phyloP scores from a whole-genome alignment of 2,113 vertebrate species.

The Erythrolamprus reginae region DNA sequence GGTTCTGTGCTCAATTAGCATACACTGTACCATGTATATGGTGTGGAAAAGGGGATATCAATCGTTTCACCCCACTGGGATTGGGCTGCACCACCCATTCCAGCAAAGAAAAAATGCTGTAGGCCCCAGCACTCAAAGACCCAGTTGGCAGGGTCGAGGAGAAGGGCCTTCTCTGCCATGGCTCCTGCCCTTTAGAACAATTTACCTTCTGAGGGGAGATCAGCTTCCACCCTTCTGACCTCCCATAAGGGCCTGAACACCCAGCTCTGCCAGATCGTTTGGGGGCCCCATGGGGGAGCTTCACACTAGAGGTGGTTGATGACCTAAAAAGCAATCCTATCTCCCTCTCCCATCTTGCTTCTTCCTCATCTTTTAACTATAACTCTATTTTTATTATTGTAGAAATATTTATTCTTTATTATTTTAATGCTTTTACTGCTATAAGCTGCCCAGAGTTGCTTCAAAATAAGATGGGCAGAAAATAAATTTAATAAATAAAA shows the following conservation, averaged over 20 bases:
- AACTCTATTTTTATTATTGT: neutral
- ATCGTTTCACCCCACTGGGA: neutral
- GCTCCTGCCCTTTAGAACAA: neutral
- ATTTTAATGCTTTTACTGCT: neutral
- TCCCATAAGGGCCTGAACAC: neutral
- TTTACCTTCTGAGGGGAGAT: neutral
- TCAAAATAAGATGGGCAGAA: neutral
- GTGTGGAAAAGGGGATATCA: neutral
- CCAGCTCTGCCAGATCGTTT: neutral
- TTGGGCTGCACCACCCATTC: neutral
- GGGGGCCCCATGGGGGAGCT: neutral
- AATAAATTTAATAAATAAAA: neutral
- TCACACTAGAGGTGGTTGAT: neutral
- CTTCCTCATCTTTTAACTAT: neutral
- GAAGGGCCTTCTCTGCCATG: neutral
- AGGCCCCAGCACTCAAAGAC: neutral
- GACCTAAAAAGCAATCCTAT: neutral
- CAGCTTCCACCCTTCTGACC: neutral
- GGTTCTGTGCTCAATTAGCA: neutral
- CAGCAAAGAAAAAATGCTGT: neutral
- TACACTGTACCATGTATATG: neutral
- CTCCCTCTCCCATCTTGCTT: neutral
- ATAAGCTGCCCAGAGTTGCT: neutral
- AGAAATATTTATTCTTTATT: neutral
- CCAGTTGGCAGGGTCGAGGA: neutral